Evolutionary conservation across 2,113 vertebrate species (phyloP).

Genomic region (Montifringilla adamsi): DNA sequence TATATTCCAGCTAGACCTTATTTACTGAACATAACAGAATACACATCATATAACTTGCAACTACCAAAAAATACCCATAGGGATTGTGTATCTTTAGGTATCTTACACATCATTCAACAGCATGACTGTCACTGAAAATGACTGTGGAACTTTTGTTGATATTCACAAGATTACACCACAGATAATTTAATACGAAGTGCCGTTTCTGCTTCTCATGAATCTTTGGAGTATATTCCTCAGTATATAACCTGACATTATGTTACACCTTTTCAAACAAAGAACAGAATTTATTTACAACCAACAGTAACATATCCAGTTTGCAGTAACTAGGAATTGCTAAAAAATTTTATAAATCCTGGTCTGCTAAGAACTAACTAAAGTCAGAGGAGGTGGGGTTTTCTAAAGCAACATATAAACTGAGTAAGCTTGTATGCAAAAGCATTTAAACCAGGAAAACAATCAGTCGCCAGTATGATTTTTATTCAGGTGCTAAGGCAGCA

Average conservation of each 20-base stretch:
- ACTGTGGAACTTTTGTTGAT: background rate
- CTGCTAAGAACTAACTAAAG: background rate
- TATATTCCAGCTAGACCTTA: background rate
- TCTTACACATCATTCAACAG: background rate
- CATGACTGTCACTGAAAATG: background rate
- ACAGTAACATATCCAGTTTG: background rate
- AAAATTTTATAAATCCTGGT: background rate
- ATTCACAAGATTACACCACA: background rate
- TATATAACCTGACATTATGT: background rate
- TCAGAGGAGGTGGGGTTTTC: background rate
- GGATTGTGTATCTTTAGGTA: background rate
- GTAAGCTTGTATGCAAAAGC: background rate
- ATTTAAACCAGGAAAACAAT: background rate
- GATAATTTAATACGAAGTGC: background rate
- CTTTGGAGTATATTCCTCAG: background rate
- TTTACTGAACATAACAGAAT: background rate
- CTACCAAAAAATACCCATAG: background rate
- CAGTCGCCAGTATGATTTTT: background rate
- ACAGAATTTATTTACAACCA: background rate
- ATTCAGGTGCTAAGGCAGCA: background rate
- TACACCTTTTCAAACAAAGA: background rate
- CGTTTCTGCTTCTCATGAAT: background rate
- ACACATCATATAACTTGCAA: background rate
- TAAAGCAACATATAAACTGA: background rate
- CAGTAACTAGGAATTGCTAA: background rate